Conservation (phyloP, 2,797 vertebrate species). For the Etheostoma perlongum region DNA sequence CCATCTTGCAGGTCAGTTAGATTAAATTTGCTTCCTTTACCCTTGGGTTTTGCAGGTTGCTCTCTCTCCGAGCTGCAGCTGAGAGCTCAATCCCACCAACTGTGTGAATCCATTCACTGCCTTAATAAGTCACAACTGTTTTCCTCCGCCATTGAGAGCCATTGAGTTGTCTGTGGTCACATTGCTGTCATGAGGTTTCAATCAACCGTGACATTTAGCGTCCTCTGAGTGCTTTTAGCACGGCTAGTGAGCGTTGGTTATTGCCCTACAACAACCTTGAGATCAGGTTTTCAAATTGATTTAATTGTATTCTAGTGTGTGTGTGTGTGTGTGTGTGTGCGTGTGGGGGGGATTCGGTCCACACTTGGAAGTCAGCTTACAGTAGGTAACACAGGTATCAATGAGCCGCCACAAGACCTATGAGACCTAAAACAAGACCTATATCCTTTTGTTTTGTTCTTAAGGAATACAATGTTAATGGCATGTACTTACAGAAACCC, state of each 20-base stretch:
- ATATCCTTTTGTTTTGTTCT: conserved; percentile 12
- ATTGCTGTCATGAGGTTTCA: conserved; percentile 72
- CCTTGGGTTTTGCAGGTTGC: conserved; percentile 63
- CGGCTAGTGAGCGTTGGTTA: conserved; percentile 23
- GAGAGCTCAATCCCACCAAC: conserved; percentile 48
- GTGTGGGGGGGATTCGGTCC: not conserved
- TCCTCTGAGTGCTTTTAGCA: conserved; percentile 62
- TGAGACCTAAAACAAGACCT: not conserved
- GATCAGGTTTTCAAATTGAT: conserved; percentile 41
- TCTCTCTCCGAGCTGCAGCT: conserved; percentile 39
- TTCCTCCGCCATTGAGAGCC: conserved; percentile 42
- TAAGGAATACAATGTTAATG: conserved; percentile 30
- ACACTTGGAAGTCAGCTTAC: conserved; percentile 1
- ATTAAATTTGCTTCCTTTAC: conserved; percentile 70
- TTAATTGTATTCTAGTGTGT: conserved; percentile 13
- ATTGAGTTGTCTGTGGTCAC: conserved; percentile 66
- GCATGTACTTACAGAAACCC: conserved; percentile 56
- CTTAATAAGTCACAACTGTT: conserved; percentile 71
- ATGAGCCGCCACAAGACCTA: not conserved
- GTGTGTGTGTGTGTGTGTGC: no score
- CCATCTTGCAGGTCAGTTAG: conserved; percentile 54
- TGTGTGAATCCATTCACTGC: conserved; percentile 56
- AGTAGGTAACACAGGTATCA: not conserved
- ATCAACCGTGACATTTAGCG: conserved; percentile 70
- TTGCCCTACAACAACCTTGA: conserved; percentile 23